Evolutionary conservation across 1,140 invertebrate genomes (phyloP).

Genomic region (Ceratina australensis): DNA sequence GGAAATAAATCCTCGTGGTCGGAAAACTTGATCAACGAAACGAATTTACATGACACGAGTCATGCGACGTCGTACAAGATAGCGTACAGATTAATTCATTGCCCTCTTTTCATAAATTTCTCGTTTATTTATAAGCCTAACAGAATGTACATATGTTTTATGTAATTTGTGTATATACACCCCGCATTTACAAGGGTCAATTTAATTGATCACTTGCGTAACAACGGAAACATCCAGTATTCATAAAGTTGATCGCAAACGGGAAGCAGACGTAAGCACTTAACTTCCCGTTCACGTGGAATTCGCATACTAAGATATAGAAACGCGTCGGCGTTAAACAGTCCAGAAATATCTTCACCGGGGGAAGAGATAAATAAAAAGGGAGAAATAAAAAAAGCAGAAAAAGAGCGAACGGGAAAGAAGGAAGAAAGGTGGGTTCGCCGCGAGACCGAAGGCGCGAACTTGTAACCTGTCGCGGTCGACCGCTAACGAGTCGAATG

Average conservation of each 20-base stretch:
- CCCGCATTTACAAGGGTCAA: too few species aligned
- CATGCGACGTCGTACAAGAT: too few species aligned
- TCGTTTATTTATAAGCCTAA: too few species aligned
- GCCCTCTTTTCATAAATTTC: too few species aligned
- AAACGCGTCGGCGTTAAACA: neutral
- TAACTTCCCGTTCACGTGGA: neutral
- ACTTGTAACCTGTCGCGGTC: constrained; percentile 18
- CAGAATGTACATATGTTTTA: too few species aligned
- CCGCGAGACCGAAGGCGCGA: neutral
- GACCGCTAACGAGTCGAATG: neutral
- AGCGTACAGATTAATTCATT: too few species aligned
- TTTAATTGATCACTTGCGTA: too few species aligned
- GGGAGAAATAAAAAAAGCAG: neutral
- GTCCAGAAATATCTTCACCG: constrained; percentile 36
- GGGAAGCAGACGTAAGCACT: neutral
- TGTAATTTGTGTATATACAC: too few species aligned
- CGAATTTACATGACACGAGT: too few species aligned
- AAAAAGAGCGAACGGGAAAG: neutral
- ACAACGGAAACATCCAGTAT: too few species aligned
- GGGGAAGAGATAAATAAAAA: neutral
- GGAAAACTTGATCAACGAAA: too few species aligned
- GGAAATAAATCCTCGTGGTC: too few species aligned
- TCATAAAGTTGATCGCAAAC: neutral
- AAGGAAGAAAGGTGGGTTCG: neutral
- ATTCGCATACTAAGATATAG: neutral